Evolutionary conservation across 2,888 invertebrate species (phyloP), one percentile per base, ranked within the genome.

Genomic region (Microplitis deprimator): DNA sequence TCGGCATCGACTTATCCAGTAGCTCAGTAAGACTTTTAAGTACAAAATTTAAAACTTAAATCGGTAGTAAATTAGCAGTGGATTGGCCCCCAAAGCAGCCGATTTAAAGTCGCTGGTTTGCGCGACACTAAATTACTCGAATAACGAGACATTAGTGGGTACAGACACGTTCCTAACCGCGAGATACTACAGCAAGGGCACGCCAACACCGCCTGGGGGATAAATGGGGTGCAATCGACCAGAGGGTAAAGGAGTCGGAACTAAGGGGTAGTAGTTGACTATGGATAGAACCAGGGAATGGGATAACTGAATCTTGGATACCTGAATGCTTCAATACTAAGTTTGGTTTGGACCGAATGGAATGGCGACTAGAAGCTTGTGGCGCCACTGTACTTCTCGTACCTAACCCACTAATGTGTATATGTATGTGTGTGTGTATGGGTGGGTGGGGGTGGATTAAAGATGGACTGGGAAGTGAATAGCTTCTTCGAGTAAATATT

Each of bases 91-190:
- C 81, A 83, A 84, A 84, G 81, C 77, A 84, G 84, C 79, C 79
- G 82, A 84, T 84, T 84, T 81, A 77, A 80, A 84, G 83, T 85
- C 83, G 68, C 75, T 71, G 81, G 79, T 67, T 77, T 79, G 77
- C 77, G 75, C 80, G 38, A 79, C 80, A 77, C 80, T 83, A 82
- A 84, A 85, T 85, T 84, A 81, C 82, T 69, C 74, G 82, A 80
- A 82, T 83, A 85, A 84, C 80, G 83, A 84, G 83, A 82, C 83
- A 83, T 83, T 84, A 83, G 84, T 80, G 78, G 81, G 81, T 81
- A 81, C 83, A 79, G 82, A 83, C 84, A 84, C 84, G 84, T 82
- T 83, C 74, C 81, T 75, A 73, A 74, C 77, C 79, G 76, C 78
- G 78, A 79, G 80, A 80, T 50, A 50, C 29, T 81, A 81, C 81